Evolutionary conservation across 2,797 vertebrate genomes (phyloP).

Genomic region (Florisuga fusca): DNA sequence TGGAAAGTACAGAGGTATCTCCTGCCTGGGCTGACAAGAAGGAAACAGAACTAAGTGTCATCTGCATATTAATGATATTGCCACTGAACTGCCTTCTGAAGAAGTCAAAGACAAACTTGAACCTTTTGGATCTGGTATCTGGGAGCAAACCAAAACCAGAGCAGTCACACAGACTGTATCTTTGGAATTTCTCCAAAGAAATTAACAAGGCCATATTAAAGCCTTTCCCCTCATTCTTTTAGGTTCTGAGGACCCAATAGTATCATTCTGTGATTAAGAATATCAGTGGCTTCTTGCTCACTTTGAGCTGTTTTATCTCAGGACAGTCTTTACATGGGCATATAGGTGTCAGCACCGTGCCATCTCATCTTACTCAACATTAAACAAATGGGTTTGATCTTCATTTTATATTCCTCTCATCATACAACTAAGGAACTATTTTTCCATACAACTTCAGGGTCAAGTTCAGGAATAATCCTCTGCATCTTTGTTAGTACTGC

Average conservation of each 20-base stretch:
- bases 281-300: not conserved
- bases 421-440: not conserved
- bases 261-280: not conserved
- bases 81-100: not conserved
- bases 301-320: constrained; percentile 9
- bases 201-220: not conserved
- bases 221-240: not conserved
- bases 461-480: not conserved
- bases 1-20: constrained; percentile 52
- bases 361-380: not conserved
- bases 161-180: not conserved
- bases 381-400: not conserved
- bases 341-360: not conserved
- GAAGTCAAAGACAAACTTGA: constrained; percentile 19
- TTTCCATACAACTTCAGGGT: not conserved
- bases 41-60: constrained; percentile 17
- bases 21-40: constrained; percentile 23
- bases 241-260: not conserved
- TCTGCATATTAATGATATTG: constrained; percentile 49
- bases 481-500: not conserved
- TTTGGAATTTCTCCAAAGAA: constrained; percentile 26
- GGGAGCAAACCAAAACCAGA: constrained; percentile 8
- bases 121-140: constrained; percentile 30
- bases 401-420: not conserved
- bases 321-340: not conserved